Evolutionary conservation across 2,113 vertebrate species (phyloP), one percentile per base, ranked within the genome.

Genomic region (Paramormyrops kingsleyae): DNA sequence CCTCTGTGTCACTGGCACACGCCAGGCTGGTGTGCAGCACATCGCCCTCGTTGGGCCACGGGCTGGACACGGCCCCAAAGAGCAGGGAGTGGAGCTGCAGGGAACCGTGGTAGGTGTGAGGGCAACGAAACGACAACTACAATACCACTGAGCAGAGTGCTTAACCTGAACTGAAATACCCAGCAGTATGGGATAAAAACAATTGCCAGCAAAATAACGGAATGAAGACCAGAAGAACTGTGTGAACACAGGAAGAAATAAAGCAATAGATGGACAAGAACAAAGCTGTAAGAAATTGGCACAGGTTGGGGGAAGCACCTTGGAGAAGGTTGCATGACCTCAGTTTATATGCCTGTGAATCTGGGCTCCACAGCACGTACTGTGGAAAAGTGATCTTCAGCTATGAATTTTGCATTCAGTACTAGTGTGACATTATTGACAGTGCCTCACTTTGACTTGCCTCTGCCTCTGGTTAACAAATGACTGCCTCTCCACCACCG

Each of bases 61-160:
- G 88, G 56, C 90, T 87, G n/a, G 94, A 96, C 92, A 97, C 44
- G 0, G 97, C 97, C 91, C 96, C 96, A 87, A 98, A 99, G 90
- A 99, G 97, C 2, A 98, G 92, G 49, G 95, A 96, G 88, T 94
- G 96, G 90, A 98, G 95, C 98, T 99, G 92, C 53, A 92, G 56
- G 10, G 35, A 31, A 88, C 85, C 74, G 52, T 27, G 50, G 2
- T 17, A 49, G n/a, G 31, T 70, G 24, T 31, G 19, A 86, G 44
- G 42, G 7, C 10, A 7, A 84, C 39, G 5, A 4, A 44, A 42
- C 9, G 5, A 56, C 52, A 53, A 15, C 12, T 74, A 13, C n/a
- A 74, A 35, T 35, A 74, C 27, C 13, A 35, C 31, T 15, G 9
- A 5, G 66, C 31, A 35, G 31, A 35, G 13, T 74, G 10, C 27